Evolutionary conservation across 2,113 vertebrate species (phyloP), one percentile per base, ranked within the genome.

Genomic region (Bufo bufo): DNA sequence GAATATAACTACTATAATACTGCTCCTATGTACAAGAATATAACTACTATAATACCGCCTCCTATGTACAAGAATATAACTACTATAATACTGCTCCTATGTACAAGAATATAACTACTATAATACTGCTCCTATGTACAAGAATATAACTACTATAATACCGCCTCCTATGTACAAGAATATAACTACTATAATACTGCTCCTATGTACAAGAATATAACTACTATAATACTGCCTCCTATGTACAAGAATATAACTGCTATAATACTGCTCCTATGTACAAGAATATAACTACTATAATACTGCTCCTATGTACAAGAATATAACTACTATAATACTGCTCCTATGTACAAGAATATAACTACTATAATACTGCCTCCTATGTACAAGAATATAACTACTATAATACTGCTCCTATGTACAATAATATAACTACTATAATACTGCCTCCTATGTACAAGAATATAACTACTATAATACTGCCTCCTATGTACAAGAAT

Each of bases 91-190:
- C 63, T n/a, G 20, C 63, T n/a, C 63, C 63, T 65, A 65, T 65
- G 20, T 65, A 65, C 63, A 65, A 65, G 63, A 65, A 65, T 65
- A 65, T 65, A 65, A 65, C 63, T 65, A 65, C 63, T 65, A 65
- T 61, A 65, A 65, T 65, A 65, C 63, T n/a, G 63, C 17, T 8
- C 63, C 63, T 65, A 65, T 65, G 20, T 65, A 65, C 63, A 65
- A 65, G 63, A 65, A 65, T 65, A 65, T 65, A 65, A 65, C 63
- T n/a, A 65, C 63, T 65, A 65, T 65, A 65, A 65, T 65, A 65
- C 63, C 10, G 20, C n/a, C 63, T n/a, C 63, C 63, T 65, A 65
- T 65, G 20, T 65, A 65, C 63, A 65, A 65, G 63, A 65, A n/a
- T 65, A 65, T 65, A 65, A 65, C 63, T 61, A 65, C 63, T 65